Percentiles rank a stretch among this genome's conserved stretches.
phyloP scores from a whole-genome alignment of 2,888 invertebrate species.

The Ectobius pallidus region DNA sequence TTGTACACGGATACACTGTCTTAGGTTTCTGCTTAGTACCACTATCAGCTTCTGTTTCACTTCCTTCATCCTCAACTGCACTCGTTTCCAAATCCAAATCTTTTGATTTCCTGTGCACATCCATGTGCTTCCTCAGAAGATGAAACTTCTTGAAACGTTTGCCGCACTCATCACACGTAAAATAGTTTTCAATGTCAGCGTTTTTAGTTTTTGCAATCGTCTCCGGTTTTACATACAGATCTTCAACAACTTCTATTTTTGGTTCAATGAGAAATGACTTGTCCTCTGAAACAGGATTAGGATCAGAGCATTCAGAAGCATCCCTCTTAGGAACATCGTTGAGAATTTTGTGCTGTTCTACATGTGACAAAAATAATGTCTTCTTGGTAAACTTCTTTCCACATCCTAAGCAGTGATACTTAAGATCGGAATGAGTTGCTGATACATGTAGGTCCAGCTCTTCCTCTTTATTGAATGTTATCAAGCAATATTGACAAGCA shows the following conservation, averaged over 20 bases:
- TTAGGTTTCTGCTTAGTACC: neutral
- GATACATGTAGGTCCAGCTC: too few species aligned
- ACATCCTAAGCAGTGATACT: too few species aligned
- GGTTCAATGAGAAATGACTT: neutral
- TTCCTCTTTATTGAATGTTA: too few species aligned
- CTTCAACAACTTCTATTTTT: neutral
- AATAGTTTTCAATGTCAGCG: neutral
- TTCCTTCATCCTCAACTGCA: neutral
- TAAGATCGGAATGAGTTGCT: too few species aligned
- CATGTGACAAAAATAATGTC: too few species aligned
- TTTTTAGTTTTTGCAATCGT: neutral
- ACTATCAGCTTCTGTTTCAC: neutral
- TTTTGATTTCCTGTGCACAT: neutral
- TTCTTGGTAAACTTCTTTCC: too few species aligned
- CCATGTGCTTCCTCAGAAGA: neutral
- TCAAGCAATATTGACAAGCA: too few species aligned
- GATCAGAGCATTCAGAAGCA: neutral
- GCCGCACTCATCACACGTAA: neutral
- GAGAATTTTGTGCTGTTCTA: too few species aligned
- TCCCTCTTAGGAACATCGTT: too few species aligned
- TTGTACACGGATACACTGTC: constrained; percentile 6
- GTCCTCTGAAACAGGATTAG: neutral
- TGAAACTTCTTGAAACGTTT: constrained; percentile 5
- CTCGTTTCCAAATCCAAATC: neutral
- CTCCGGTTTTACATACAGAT: neutral